A percentile compares a stretch with the other conserved stretches of the same genome.
phyloP scores from a whole-genome alignment of 2,888 invertebrate genomes.

The Actias luna region DNA sequence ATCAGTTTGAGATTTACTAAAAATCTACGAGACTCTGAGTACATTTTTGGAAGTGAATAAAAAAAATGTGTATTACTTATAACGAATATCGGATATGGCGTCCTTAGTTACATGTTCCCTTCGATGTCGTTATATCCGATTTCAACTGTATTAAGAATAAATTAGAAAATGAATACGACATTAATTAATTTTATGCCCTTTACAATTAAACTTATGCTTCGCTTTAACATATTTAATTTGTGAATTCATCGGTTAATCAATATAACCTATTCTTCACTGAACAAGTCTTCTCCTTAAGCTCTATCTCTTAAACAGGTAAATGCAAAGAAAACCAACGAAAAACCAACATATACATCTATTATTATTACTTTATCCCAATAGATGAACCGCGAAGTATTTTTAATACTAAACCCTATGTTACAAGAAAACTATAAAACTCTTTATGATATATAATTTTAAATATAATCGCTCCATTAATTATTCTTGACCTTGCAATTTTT shows the following conservation, averaged over 20 bases:
- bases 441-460: not conserved
- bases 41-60: too few species aligned
- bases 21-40: too few species aligned
- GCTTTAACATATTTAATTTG: constrained; percentile 37
- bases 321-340: not conserved
- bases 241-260: constrained; percentile 24
- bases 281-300: not conserved
- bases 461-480: not conserved
- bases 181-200: not conserved
- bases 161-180: too few species aligned
- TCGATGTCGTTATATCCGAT: too few species aligned
- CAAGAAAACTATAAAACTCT: too few species aligned
- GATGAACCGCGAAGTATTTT: too few species aligned
- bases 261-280: not conserved
- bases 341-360: not conserved
- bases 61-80: too few species aligned
- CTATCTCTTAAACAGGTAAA: not conserved
- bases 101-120: too few species aligned
- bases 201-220: not conserved
- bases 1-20: too few species aligned
- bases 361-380: not conserved
- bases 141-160: too few species aligned
- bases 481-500: not conserved
- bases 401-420: too few species aligned
- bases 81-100: too few species aligned